Conservation (phyloP, 1,140 invertebrate genomes). For the Telenomus remus region DNA sequence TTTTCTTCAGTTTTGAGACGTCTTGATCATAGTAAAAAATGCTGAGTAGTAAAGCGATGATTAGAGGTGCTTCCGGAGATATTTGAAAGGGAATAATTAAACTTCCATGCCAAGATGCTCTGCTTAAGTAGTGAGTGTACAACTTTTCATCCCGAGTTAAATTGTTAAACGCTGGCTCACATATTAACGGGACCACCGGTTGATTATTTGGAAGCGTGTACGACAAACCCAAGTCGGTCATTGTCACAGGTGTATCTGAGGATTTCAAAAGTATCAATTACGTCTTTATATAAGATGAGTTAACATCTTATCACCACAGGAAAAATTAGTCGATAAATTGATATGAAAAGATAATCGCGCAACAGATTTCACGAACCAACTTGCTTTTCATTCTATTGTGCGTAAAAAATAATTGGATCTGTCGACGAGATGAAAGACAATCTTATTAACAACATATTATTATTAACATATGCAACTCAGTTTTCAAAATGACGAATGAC, state of each 20-base stretch:
- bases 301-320: too few species aligned
- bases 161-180: constrained; percentile 86
- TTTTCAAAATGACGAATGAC: too few species aligned
- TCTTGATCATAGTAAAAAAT: constrained; percentile 84
- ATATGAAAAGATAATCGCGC: too few species aligned
- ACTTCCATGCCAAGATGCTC: constrained; percentile 91
- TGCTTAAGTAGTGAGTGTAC: constrained; percentile 93
- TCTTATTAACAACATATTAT: too few species aligned
- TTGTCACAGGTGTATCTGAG: constrained; percentile 51
- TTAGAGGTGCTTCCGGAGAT: constrained; percentile 89
- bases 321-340: too few species aligned
- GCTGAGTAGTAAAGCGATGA: constrained; percentile 89
- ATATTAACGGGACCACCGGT: constrained; percentile 88
- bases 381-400: too few species aligned
- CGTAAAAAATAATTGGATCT: too few species aligned
- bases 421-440: too few species aligned
- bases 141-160: constrained; percentile 88
- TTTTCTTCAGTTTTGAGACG: constrained; percentile 79
- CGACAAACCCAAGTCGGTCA: constrained; percentile 69
- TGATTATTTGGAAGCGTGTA: constrained; percentile 87
- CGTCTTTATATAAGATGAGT: too few species aligned
- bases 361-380: too few species aligned
- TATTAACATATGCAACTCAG: too few species aligned
- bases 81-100: constrained; percentile 91
- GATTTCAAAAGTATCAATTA: too few species aligned